A percentile compares a stretch with the other conserved stretches of the same genome.
Conservation (phyloP, 2,888 invertebrate species). For the Itoplectis maculator region DNA sequence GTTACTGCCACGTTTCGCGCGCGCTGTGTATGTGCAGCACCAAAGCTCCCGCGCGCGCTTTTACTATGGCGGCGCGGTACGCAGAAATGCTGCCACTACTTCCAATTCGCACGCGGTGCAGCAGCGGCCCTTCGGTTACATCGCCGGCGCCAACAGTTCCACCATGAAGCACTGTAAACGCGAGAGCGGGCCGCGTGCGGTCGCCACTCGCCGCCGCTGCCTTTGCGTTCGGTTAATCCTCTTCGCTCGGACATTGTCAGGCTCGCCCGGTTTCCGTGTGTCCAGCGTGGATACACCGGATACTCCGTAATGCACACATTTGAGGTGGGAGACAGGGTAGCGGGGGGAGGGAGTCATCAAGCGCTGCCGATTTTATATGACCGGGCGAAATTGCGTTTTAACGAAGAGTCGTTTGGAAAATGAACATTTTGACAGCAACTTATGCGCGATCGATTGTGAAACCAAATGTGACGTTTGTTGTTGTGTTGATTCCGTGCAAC, state of each 20-base stretch:
- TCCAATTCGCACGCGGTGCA: neutral
- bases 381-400: neutral
- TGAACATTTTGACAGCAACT: neutral
- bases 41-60: neutral
- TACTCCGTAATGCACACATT: neutral
- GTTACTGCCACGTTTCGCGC: conserved; percentile 15
- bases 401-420: neutral
- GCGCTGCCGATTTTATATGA: neutral
- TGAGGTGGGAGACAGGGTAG: no score
- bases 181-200: conserved; percentile 40
- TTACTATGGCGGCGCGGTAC: neutral
- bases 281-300: neutral
- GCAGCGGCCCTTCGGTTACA: conserved; percentile 49
- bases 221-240: conserved; percentile 62
- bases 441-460: no score
- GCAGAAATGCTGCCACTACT: neutral
- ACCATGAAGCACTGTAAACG: conserved; percentile 38
- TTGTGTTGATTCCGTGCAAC: no score
- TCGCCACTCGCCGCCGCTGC: no score
- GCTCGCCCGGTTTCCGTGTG: conserved; percentile 12
- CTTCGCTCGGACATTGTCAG: conserved; percentile 59
- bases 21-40: neutral
- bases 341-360: no score
- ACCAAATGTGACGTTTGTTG: no score
- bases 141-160: conserved; percentile 22